A percentile compares a stretch with the other conserved stretches of the same genome.
phyloP scores from a whole-genome alignment of 1,140 invertebrate genomes.

The Drosophila saltans region DNA sequence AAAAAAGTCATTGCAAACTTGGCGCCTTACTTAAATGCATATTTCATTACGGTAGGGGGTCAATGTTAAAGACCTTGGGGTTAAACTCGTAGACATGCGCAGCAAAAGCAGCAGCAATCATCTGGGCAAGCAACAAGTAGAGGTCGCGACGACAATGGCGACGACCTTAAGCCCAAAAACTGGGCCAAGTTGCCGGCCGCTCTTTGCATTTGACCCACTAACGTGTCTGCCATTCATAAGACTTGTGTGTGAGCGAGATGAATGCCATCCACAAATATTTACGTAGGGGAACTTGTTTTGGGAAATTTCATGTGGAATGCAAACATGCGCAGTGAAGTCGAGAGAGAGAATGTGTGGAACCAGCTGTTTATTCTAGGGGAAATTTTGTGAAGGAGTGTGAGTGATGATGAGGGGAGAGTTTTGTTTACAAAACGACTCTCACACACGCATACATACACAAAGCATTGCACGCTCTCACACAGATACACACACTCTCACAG shows the following conservation, averaged over 20 bases:
- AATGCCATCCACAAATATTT: constrained; percentile 50
- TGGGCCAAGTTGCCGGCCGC: constrained; percentile 41
- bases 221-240: constrained; percentile 69
- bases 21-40: constrained; percentile 49
- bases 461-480: neutral
- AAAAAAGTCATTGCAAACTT: constrained; percentile 41
- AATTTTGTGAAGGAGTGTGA: neutral
- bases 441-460: neutral
- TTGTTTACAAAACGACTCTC: constrained; percentile 34
- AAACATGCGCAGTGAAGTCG: constrained; percentile 59
- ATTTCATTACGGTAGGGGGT: constrained; percentile 39
- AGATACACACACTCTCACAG: neutral
- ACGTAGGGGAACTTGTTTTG: constrained; percentile 77
- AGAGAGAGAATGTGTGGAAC: constrained; percentile 29
- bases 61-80: constrained; percentile 63
- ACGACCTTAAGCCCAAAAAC: constrained; percentile 34
- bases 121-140: constrained; percentile 5
- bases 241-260: constrained; percentile 46
- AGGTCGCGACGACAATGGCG: constrained; percentile 38
- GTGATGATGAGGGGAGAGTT: neutral
- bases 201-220: constrained; percentile 64
- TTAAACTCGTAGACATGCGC: constrained; percentile 51
- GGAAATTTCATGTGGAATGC: constrained; percentile 68
- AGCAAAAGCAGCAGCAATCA: constrained; percentile 21
- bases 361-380: constrained; percentile 43